Evolutionary conservation across 2,113 vertebrate species (phyloP).

Genomic region (Elephantulus edwardii): DNA sequence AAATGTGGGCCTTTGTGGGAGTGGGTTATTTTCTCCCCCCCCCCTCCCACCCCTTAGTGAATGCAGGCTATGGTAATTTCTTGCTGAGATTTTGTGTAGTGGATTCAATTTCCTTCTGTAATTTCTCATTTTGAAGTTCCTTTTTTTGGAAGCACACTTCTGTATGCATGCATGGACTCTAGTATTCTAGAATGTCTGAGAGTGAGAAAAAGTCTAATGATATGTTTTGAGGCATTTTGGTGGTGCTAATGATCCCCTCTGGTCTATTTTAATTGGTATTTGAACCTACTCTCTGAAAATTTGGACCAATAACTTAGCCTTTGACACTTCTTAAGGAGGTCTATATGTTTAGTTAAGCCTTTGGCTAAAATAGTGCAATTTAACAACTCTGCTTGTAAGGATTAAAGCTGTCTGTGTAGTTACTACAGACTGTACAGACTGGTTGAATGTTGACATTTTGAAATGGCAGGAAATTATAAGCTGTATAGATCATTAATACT

Average conservation of each 20-base stretch:
- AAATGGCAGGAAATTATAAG: slow-evolving; percentile 59
- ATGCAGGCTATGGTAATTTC: slow-evolving; percentile 83
- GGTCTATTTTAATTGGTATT: slow-evolving; percentile 67
- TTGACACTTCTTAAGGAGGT: not conserved
- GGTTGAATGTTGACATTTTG: slow-evolving; percentile 18
- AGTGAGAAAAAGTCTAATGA: slow-evolving; percentile 37
- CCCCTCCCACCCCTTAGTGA: slow-evolving; percentile 70
- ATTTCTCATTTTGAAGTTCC: slow-evolving; percentile 82
- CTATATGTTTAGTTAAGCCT: slow-evolving; percentile 20
- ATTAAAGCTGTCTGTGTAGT: slow-evolving; percentile 47
- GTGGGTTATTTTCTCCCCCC: slow-evolving; percentile 42
- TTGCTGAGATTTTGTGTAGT: slow-evolving; percentile 78
- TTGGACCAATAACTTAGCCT: slow-evolving; percentile 36
- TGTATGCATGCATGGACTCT: slow-evolving; percentile 48
- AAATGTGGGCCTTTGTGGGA: slow-evolving; percentile 70
- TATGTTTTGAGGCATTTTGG: slow-evolving; percentile 24
- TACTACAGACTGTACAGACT: slow-evolving; percentile 47
- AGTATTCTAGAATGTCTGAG: slow-evolving; percentile 44
- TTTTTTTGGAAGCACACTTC: slow-evolving; percentile 72
- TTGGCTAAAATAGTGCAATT: slow-evolving; percentile 31
- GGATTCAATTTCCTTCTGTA: slow-evolving; percentile 83
- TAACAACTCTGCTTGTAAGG: slow-evolving; percentile 19
- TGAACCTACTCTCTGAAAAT: slow-evolving; percentile 41
- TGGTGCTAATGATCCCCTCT: slow-evolving; percentile 21
- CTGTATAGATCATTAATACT: slow-evolving; percentile 35